Base-by-base conservation (phyloP, 1,140 invertebrate genomes). In the Drosophila asahinai region DNA sequence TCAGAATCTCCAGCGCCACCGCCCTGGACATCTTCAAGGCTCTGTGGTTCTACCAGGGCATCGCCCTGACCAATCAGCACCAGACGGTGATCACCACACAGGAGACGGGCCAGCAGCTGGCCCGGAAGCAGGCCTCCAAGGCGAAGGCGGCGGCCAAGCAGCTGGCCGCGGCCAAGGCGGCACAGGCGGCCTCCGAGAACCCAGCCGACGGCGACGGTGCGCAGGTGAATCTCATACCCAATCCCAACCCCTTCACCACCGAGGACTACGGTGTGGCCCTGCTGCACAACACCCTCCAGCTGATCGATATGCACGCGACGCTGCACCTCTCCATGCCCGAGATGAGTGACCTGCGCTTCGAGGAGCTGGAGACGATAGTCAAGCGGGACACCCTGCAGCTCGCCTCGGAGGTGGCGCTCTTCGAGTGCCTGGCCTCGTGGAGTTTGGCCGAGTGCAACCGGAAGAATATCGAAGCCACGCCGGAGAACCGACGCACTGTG, bases 221-320 rank as follows among this genome's bases (percentile, higher is more conserved):
- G 27, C 81, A 86, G 57, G 15, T 51, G 12, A 84, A 86, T 67
- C 86, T 86, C 27, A 90, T 90, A 60, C 78, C 86, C n/a, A 91
- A 92, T 43, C 80, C 92, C 5, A 91, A 90, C 83, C 92, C 89
- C 43, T 92, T 93, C 62, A 93, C 92, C 61, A 91, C 91, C 65
- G 92, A 93, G 55, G 92, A 93, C 36, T 92, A 82, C 42, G 81
- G 92, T 38, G 86, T 89, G 30, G 91, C 92, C 15, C 54, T 93
- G 62, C 67, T 93, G 17, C 90, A 89, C 65, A 93, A 93, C 54
- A 80, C 91, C 0, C 77, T 93, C 11, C 92, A 93, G 59, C 65
- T 93, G 17, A 93, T 93, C 48, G 92, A 93, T 14, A 93, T 93
- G 91, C 83, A 92, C 12, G 92, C 92, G 3, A 83, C 91, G 60